Conservation (phyloP, 1,140 invertebrate genomes). For the Acromyrmex charruanus region DNA sequence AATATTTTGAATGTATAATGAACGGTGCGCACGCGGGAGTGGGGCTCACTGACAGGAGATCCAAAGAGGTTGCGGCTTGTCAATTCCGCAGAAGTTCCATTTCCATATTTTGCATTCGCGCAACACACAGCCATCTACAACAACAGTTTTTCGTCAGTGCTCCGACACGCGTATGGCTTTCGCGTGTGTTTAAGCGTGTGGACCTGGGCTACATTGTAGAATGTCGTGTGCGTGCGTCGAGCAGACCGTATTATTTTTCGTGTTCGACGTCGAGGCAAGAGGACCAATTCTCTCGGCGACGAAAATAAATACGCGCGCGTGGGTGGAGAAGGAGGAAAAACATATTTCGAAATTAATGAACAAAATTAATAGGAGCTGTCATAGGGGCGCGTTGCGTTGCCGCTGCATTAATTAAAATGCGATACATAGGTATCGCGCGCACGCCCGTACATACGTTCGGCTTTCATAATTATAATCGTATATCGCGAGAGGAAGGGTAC, state of each 20-base stretch:
- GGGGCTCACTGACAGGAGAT: slow-evolving; percentile 35
- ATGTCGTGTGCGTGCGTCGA: neutral
- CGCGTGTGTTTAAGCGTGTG: neutral
- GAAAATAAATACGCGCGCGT: slow-evolving; percentile 56
- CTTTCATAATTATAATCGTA: slow-evolving; percentile 54
- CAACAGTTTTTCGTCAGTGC: slow-evolving; percentile 52
- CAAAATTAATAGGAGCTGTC: slow-evolving; percentile 66
- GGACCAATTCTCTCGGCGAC: slow-evolving; percentile 58
- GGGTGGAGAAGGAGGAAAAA: slow-evolving; percentile 57
- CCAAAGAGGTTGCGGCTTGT: slow-evolving; percentile 47
- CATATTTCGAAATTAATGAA: slow-evolving; percentile 73
- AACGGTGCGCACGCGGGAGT: slow-evolving; percentile 61
- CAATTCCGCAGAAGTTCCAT: slow-evolving; percentile 29
- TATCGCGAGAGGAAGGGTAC: neutral
- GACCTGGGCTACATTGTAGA: neutral
- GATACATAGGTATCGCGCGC: slow-evolving; percentile 36
- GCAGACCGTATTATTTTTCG: slow-evolving; percentile 50
- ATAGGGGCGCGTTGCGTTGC: slow-evolving; percentile 43
- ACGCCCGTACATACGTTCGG: neutral
- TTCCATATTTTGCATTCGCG: slow-evolving; percentile 54
- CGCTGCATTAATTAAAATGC: slow-evolving; percentile 59
- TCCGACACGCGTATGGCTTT: neutral
- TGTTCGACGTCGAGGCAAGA: slow-evolving; percentile 47
- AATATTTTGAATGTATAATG: slow-evolving; percentile 83
- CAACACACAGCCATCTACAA: slow-evolving; percentile 56